Evolutionary conservation across 2,113 vertebrate species (phyloP).

Genomic region (Anarhynchus alexandrinus): DNA sequence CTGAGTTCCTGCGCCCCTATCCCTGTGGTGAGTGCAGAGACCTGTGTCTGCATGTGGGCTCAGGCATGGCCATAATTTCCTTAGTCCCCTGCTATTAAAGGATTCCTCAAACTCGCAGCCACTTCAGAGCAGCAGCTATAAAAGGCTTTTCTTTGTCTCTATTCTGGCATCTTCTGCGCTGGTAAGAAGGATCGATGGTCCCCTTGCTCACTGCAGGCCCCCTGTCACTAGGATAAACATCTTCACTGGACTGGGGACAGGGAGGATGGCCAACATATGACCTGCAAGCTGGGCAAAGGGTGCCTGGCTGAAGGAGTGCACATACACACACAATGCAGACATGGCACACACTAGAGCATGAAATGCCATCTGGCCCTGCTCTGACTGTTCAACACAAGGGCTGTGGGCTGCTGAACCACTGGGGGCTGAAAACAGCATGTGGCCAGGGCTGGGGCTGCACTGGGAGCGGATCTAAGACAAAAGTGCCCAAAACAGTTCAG

Average conservation of each 20-base stretch:
- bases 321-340: not conserved
- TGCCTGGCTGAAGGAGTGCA: not conserved
- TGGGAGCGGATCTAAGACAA: not conserved
- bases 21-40: not conserved
- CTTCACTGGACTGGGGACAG: not conserved
- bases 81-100: not conserved
- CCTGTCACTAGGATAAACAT: not conserved
- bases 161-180: not conserved
- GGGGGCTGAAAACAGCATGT: not conserved
- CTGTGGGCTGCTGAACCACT: not conserved
- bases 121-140: not conserved
- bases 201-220: not conserved
- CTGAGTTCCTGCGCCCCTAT: not conserved
- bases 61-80: not conserved
- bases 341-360: not conserved
- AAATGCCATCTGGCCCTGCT: not conserved
- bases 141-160: not conserved
- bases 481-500: not conserved
- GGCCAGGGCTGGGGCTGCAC: not conserved
- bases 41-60: not conserved
- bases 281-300: not conserved
- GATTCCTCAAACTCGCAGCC: not conserved
- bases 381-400: not conserved
- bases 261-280: not conserved
- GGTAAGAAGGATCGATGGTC: not conserved